Evolutionary conservation across 1,140 invertebrate genomes (phyloP).

Genomic region (Aleiodes sp.): DNA sequence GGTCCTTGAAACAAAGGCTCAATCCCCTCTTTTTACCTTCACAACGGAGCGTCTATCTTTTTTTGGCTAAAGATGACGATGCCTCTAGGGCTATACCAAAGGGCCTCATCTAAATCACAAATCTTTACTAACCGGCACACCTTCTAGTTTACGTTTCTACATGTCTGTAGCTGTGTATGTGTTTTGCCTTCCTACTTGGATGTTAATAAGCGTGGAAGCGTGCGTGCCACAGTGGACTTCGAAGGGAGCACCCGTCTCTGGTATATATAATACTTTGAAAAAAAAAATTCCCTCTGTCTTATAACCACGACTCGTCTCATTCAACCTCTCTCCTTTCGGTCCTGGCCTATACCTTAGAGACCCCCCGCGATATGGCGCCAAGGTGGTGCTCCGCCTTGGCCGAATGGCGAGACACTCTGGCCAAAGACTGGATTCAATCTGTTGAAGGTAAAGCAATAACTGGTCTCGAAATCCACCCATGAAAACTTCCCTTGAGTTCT

Average conservation of each 20-base stretch:
- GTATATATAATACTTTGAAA: background rate
- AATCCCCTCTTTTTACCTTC: too few species aligned
- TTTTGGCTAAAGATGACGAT: conserved; percentile 5
- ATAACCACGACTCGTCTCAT: background rate
- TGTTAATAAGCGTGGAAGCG: conserved; percentile 38
- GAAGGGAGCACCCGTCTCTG: background rate
- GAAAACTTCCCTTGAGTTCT: background rate
- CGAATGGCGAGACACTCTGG: background rate
- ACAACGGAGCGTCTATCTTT: background rate
- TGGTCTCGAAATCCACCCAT: background rate
- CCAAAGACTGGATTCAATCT: conserved; percentile 11
- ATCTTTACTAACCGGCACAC: conserved; percentile 57
- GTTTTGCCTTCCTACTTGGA: conserved; percentile 8
- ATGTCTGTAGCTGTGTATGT: background rate
- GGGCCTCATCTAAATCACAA: conserved; percentile 65
- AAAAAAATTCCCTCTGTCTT: conserved; percentile 7
- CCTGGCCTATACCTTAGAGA: conserved; percentile 38
- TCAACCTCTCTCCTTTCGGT: conserved; percentile 14
- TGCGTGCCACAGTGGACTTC: conserved; percentile 22
- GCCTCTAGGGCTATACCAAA: background rate
- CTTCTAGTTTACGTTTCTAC: too few species aligned
- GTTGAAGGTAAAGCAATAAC: background rate
- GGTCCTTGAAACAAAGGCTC: conserved; percentile 60
- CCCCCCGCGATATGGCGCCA: conserved; percentile 67
- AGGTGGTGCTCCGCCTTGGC: conserved; percentile 62